Base-by-base conservation (phyloP, 2,113 vertebrate genomes). In the Platysteira castanea region DNA sequence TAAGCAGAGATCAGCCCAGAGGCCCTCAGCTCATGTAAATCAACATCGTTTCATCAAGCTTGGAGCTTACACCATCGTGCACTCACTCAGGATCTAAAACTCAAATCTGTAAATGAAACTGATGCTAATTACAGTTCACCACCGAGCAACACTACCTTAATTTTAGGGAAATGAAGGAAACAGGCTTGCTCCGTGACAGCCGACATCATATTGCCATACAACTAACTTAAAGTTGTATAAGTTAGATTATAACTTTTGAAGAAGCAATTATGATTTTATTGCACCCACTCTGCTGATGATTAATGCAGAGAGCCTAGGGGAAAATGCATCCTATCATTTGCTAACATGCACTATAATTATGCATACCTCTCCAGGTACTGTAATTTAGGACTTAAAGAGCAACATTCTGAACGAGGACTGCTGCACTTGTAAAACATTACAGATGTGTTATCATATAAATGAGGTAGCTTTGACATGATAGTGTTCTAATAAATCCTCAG, bases 361-460 rank as follows among this genome's bases (percentile, higher is more conserved):
- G 97, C 97, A 98, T 97, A 98, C 98, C 97, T 98, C 98, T 98
- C 98, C 98, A 98, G 98, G 98, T 98, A 98, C 98, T 97, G 96
- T 98, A 98, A 98, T 98, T 98, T 98, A 98, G 97, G 96, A 98
- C 97, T 98, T 97, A 98, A 98, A 98, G 98, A 98, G 98, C 98
- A 98, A 97, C 97, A 98, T 98, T 98, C 97, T 95, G 95, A 98
- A 98, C 93, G 92, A 98, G 97, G 95, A 98, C 96, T 97, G 97
- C 97, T 96, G 97, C 96, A 97, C 97, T 98, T 98, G 98, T 98
- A 98, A 98, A 98, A 98, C 98, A 98, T 98, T 98, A 98, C 98
- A 98, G 98, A 98, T 98, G 97, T 98, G 98, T 98, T 98, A 98
- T 98, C 98, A 98, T 98, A 98, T 98, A 98, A 98, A 98, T 98